A percentile compares a stretch with the other conserved stretches of the same genome.
These are phyloP conservation scores for Chondrosia reniformis DNA, from an alignment of 37 sponge, comb jelly and placozoan species.

Conservation along the genomic window DNA sequence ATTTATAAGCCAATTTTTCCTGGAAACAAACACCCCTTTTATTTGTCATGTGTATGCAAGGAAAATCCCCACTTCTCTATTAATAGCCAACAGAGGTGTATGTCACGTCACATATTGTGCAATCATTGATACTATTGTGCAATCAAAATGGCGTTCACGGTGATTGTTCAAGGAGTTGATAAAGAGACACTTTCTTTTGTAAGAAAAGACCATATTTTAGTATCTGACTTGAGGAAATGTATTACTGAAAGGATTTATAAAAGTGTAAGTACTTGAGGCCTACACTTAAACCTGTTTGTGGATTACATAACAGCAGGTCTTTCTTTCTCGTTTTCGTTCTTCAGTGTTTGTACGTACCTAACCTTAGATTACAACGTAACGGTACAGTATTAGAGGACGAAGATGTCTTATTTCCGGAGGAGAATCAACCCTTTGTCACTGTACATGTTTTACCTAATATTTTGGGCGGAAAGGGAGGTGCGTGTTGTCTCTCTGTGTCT, in stretches of 20 bases:
- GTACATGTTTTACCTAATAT: conserved; percentile 46
- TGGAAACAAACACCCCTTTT: no score
- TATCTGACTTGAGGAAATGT: not conserved
- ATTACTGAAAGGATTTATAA: not conserved
- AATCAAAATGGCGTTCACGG: conserved; percentile 13
- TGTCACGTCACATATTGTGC: no score
- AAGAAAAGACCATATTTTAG: not conserved
- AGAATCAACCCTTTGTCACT: not conserved
- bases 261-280: conserved; percentile 6
- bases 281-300: no score
- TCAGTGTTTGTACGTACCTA: not conserved
- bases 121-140: no score
- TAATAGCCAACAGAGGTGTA: no score
- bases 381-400: conserved; percentile 42
- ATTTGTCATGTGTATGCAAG: no score
- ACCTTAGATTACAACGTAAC: not conserved
- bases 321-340: not conserved
- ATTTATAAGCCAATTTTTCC: no score
- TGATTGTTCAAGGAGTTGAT: conserved; percentile 8
- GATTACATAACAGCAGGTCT: no score
- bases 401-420: conserved; percentile 1
- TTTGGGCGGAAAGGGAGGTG: conserved; percentile 85
- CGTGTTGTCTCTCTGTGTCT: not conserved
- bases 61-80: no score
- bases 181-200: not conserved